These are phyloP conservation scores for Todus mexicanus DNA, from an alignment of 2,797 vertebrate genomes.

Conservation along the genomic window DNA sequence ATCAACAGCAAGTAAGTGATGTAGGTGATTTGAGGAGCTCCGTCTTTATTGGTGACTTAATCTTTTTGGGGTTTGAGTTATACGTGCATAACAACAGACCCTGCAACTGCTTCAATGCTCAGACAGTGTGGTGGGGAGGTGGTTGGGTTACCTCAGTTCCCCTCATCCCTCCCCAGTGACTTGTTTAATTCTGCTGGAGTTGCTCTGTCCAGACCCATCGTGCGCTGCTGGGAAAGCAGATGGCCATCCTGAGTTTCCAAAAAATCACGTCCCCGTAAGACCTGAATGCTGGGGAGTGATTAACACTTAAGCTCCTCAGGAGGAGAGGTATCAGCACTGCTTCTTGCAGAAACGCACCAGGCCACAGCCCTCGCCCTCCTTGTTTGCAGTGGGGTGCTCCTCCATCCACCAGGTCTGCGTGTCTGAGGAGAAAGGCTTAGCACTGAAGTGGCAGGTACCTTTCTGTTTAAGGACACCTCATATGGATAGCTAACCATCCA, in stretches of 20 bases:
- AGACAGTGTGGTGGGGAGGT: not conserved
- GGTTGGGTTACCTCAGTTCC: constrained; percentile 15
- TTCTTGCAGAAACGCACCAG: not conserved
- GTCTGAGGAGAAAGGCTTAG: not conserved
- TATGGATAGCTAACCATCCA: accelerated
- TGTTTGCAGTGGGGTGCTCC: not conserved
- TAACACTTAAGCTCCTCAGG: not conserved
- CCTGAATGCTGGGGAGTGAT: not conserved
- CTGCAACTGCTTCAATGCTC: accelerated
- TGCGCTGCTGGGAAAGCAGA: constrained; percentile 38
- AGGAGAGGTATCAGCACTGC: not conserved
- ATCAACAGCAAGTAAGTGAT: not conserved
- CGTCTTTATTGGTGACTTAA: not conserved
- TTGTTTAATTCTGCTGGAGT: not conserved
- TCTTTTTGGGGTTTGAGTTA: not conserved
- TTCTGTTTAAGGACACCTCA: not conserved
- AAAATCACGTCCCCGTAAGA: not conserved
- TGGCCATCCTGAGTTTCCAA: constrained; percentile 14
- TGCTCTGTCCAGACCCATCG: not conserved
- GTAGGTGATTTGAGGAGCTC: not conserved
- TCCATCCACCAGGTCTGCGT: not conserved
- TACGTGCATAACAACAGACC: not conserved
- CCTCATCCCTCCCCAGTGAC: not conserved
- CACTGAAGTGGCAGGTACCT: not conserved
- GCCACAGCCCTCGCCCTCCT: not conserved